Conservation (phyloP, 2,888 invertebrate genomes). For the Callimorpha dominula region DNA sequence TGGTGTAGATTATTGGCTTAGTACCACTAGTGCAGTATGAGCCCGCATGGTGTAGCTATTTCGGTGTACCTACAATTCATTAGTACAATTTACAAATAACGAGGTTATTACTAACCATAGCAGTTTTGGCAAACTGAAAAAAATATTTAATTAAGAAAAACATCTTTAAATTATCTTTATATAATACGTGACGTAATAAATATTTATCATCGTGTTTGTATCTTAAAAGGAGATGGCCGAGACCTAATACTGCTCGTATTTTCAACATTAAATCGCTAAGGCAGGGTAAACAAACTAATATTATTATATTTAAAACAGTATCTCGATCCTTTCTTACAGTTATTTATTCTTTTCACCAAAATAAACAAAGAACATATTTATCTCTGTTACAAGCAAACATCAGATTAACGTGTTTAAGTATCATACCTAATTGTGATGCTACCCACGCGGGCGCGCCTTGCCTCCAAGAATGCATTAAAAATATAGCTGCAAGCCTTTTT, state of each 20-base stretch:
- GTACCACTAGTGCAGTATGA: neutral
- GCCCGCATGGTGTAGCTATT: neutral
- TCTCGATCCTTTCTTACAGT: slow-evolving; percentile 9
- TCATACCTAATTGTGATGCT: slow-evolving; percentile 73
- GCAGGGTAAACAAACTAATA: neutral
- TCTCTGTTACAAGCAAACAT: slow-evolving; percentile 61
- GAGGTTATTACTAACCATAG: too few relatives aligned
- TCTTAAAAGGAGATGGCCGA: neutral
- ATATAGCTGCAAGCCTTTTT: slow-evolving; percentile 72
- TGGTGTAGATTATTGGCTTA: too few relatives aligned
- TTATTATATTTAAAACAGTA: slow-evolving; percentile 2
- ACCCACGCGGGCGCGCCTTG: slow-evolving; percentile 69
- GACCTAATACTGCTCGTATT: neutral
- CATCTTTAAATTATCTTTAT: neutral
- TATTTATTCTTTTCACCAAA: slow-evolving; percentile 24
- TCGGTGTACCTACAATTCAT: neutral
- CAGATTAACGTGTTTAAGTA: slow-evolving; percentile 61
- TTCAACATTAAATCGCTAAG: neutral
- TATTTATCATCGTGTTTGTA: neutral
- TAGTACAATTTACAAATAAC: neutral
- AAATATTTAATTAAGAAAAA: neutral
- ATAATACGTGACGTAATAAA: neutral
- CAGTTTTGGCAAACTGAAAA: neutral
- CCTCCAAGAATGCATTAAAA: slow-evolving; percentile 77
- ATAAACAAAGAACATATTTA: slow-evolving; percentile 39